Evolutionary conservation across 1,140 invertebrate genomes (phyloP), one percentile per base, ranked within the genome.

Genomic region (Brachionus plicatilis): DNA sequence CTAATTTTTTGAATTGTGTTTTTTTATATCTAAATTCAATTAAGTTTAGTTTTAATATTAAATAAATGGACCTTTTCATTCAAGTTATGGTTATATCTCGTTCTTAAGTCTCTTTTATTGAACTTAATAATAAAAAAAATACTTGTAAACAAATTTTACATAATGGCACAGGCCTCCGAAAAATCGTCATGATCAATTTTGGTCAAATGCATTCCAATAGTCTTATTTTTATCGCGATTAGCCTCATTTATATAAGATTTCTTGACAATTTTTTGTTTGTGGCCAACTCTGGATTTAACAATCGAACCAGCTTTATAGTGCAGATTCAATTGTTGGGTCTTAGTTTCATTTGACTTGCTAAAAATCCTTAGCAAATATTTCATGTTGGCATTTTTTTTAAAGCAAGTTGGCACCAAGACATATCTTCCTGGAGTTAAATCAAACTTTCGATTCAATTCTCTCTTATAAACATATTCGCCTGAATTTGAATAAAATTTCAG

Each of bases 321-420:
- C 8, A 29, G 5, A 50, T 76, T 50, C 2, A 76, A 27, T 12
- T 29, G 12, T 29, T 50, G 8, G 1, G 33, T 33, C 20, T 14
- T 24, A 6, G 43, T 47, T 29, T 50, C 24, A 50, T n/a, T 24
- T 27, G 37, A 72, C 7, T 14, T 5, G 27, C 43, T 27, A 37
- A 65, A 65, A 65, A 82, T 14, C 8, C 79, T 60, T 14, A 82
- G 37, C 12, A 82, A 65, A 65, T 65, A 82, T 82, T 82, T 82
- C 79, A 82, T 82, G 29, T 82, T 45, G 8, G 60, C 53, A 68
- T 82, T 33, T 47, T 82, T 82, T 65, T 60, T 68, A 27, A 66
- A 82, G 45, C 53, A 82, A 27, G 37, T 65, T 9, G 53, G 53
- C 8, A 82, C 33, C 12, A 82, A 33, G 6, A 82, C 17, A 47